phyloP scores from a whole-genome alignment of 2,797 vertebrate species.

The Bradypus variegatus region DNA sequence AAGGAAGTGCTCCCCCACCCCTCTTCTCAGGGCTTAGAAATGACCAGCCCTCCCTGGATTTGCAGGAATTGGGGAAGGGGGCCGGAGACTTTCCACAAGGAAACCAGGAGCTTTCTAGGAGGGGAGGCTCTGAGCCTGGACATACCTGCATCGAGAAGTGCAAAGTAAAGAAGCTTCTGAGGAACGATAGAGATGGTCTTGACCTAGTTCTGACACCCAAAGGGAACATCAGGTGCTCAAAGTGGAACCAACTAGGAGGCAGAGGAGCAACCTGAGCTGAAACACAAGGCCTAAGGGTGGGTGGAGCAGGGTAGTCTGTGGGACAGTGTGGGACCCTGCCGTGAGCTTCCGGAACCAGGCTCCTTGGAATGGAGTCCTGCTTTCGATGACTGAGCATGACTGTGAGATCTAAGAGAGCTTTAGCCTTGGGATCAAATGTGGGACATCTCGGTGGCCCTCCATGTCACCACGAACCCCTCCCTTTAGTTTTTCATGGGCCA shows the following conservation, averaged over 20 bases:
- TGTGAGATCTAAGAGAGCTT: not conserved
- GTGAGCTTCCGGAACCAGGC: not conserved
- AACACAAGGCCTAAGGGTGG: not conserved
- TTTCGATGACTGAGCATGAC: not conserved
- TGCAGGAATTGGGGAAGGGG: not conserved
- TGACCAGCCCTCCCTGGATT: not conserved
- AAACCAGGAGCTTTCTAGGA: fast-evolving
- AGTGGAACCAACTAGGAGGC: not conserved
- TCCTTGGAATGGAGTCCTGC: not conserved
- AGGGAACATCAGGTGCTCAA: not conserved
- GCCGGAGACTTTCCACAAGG: not conserved
- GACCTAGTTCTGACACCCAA: not conserved
- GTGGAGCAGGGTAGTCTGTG: not conserved
- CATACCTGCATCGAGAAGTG: not conserved
- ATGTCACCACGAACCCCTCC: not conserved
- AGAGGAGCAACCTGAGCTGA: not conserved
- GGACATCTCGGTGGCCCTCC: not conserved
- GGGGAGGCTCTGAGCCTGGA: not conserved
- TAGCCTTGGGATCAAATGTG: not conserved
- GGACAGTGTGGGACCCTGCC: not conserved
- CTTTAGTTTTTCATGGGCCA: not conserved
- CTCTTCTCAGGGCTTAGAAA: not conserved
- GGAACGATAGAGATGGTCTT: not conserved
- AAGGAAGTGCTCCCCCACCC: too few species aligned
- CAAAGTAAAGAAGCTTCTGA: not conserved